Base-by-base conservation (phyloP, 2,113 vertebrate species). In the Euleptes europaea region DNA sequence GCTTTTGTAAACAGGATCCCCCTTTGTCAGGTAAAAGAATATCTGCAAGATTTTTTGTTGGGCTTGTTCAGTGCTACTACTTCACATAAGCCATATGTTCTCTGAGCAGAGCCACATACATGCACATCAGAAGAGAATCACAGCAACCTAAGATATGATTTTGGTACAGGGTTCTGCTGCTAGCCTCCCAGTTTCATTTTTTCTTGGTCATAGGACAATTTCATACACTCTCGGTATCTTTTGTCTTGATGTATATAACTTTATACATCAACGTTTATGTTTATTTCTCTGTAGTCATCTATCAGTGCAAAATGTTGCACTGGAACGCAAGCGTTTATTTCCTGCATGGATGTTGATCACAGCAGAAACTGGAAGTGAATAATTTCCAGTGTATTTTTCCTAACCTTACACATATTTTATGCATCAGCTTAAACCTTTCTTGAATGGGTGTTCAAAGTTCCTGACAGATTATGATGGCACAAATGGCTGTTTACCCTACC, bases 401-500 rank as follows among this genome's bases (percentile, higher is more conserved):
- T 81, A 51, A 71, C 75, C 60, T 9, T 74, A 42, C 51, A 1
- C 49, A 85, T 71, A 54, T 63, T 83, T 49, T 83, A 19, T 70
- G 26, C 33, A 38, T 77, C n/a, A 44, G n/a, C 66, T 71, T 35
- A 44, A 65, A 40, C n/a, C 33, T 26, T 65, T 78, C 42, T 4
- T 35, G 19, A 73, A 49, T 57, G 42, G 28, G n/a, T 60, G 40
- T 82, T 72, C 85, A 63, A 40, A 23, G 0, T 88, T 8, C 15
- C n/a, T 80, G 54, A 19, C 57, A 81, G 42, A 4, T 63, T 49
- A 4, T 57, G 66, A 80, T 51, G 81, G 60, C 66, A 3, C 7
- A 83, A 85, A 87, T 71, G 65, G 28, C 14, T 84, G 71, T 85
- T 23, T 84, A 82, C 86, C 26, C n/a, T 94, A 94, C 92, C 91